These are phyloP conservation scores for Malaclemys terrapin DNA, from an alignment of 2,113 vertebrate genomes.

Conservation along the genomic window DNA sequence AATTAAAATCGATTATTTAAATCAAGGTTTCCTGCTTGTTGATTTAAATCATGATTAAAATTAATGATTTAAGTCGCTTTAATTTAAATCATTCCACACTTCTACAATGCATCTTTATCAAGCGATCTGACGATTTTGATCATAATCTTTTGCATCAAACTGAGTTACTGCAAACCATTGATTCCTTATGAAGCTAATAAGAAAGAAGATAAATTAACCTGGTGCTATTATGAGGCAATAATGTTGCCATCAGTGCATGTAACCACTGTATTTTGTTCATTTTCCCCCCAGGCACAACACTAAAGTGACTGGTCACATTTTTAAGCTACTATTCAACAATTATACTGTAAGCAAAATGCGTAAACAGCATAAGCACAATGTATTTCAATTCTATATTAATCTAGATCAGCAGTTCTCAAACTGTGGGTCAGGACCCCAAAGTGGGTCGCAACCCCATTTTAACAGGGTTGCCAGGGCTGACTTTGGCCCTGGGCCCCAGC, in stretches of 20 bases:
- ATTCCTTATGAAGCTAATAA: conserved; percentile 79
- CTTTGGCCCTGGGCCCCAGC: too few species aligned
- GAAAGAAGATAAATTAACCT: conserved; percentile 75
- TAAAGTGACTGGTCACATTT: conserved; percentile 71
- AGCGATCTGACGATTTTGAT: conserved; percentile 58
- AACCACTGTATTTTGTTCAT: conserved; percentile 75
- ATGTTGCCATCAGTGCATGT: conserved; percentile 69
- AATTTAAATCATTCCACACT: neutral
- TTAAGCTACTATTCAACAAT: conserved; percentile 69
- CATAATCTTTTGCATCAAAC: conserved; percentile 68
- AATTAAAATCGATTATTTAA: neutral
- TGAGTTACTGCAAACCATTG: conserved; percentile 73
- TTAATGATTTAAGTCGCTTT: neutral
- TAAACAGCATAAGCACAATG: conserved; percentile 41
- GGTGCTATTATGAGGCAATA: conserved; percentile 66
- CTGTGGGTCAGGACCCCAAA: too few species aligned
- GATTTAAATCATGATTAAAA: neutral
- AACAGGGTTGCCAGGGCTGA: too few species aligned
- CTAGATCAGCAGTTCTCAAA: neutral
- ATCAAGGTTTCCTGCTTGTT: neutral
- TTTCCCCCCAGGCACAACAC: conserved; percentile 74
- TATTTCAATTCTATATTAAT: conserved; percentile 54
- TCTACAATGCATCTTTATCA: conserved; percentile 34
- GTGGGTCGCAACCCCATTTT: too few species aligned
- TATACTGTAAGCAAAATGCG: conserved; percentile 68